These are phyloP conservation scores for Scatophagus argus DNA, from an alignment of 2,113 vertebrate species.

Conservation along the genomic window DNA sequence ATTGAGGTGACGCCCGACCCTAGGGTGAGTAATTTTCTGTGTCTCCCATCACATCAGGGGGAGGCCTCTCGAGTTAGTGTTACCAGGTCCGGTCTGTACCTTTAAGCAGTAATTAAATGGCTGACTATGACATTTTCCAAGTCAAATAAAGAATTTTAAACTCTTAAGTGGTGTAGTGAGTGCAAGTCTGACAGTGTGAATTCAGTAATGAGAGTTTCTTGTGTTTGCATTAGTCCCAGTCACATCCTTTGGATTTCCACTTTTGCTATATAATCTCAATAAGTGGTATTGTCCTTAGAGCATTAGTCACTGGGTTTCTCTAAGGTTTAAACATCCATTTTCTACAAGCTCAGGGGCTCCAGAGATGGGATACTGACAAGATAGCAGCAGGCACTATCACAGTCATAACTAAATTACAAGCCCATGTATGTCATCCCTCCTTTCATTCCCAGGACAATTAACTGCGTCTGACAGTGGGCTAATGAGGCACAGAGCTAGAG, in stretches of 20 bases:
- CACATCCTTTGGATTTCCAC: constrained; percentile 31
- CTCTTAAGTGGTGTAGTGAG: background rate
- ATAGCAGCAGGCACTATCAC: constrained; percentile 47
- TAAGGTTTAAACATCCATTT: constrained; percentile 63
- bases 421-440: constrained; percentile 41
- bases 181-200: constrained; percentile 11
- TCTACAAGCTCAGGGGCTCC: constrained; percentile 42
- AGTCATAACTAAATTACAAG: constrained; percentile 74
- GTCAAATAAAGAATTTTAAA: constrained; percentile 10
- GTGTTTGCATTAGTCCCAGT: constrained; percentile 32
- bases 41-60: constrained; percentile 42
- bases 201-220: constrained; percentile 10
- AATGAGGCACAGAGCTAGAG: constrained; percentile 58
- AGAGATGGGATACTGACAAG: constrained; percentile 49
- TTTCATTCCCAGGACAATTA: constrained; percentile 69
- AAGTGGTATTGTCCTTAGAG: constrained; percentile 44
- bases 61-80: constrained; percentile 37
- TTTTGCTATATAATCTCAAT: constrained; percentile 30
- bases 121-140: background rate
- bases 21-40: constrained; percentile 31
- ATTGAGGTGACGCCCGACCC: constrained; percentile 63
- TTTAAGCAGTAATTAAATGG: constrained; percentile 35
- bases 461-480: constrained; percentile 52
- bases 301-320: constrained; percentile 61
- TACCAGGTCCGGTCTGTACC: constrained; percentile 17